Base-by-base conservation (phyloP, 2,888 invertebrate species). In the Epinotia brunnichana region DNA sequence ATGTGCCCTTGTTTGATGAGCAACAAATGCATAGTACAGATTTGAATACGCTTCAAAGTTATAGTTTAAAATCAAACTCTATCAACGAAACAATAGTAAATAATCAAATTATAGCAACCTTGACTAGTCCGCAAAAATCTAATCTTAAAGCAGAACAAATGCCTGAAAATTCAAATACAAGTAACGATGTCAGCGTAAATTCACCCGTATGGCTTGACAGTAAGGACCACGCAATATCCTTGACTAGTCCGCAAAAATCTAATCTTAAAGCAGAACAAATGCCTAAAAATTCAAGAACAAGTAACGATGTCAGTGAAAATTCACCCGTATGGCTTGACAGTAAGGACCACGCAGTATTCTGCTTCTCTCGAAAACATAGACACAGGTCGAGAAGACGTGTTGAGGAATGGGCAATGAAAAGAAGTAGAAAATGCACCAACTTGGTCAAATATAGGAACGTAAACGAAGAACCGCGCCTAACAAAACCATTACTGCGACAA, bases 371-470 rank as follows among this genome's bases (percentile, higher is more conserved):
- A 24, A 86, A 80, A 69, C 85, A 80, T 71, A 68, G 71, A 15
- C 63, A 35, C 15, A 61, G 66, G 63, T 0, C 60, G 53, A 51
- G 59, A 15, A 2, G 59, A 29, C 59, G 29, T 5, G 35, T 61
- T 56, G 21, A 56, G 1, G 62, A 76, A 19, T 81, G 82, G 0
- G 21, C 57, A 1, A 87, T 92, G 84, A 87, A 77, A 60, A 85
- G 78, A 63, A 91, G 91, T 72, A 88, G 78, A 39, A 92, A 92
- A 71, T 91, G 86, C 0, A 92, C 91, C 0, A 91, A 92, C 76
- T 74, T 92, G 51, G 84, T 89, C 0, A 91, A 88, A 77, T 92
- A 91, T 69, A 87, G 80, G 76, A 92, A 92, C 77, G 24, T 82
- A 1, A 67, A 74, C 1, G 74, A 77, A 0, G 92, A 92, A 79